A percentile compares a stretch with the other conserved stretches of the same genome.
Evolutionary conservation across 2,888 invertebrate species (phyloP).

Genomic region (Cantharis rustica): DNA sequence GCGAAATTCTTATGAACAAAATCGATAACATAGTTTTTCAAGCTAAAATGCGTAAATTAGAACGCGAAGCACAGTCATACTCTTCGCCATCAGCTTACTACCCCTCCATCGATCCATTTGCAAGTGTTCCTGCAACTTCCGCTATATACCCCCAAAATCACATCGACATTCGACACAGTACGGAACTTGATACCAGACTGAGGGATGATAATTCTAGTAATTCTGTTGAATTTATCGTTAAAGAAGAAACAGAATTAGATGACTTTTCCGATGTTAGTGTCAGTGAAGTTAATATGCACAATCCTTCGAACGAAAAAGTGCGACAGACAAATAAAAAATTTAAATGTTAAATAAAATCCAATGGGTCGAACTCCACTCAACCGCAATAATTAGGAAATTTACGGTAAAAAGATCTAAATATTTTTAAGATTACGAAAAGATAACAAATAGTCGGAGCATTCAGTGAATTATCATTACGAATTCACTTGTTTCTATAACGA

Average conservation of each 20-base stretch:
- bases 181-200: neutral
- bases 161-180: neutral
- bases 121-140: neutral
- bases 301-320: neutral
- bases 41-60: neutral
- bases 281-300: neutral
- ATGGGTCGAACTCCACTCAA: too few relatives aligned
- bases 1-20: neutral
- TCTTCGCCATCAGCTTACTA: neutral
- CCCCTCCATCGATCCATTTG: neutral
- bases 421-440: too few relatives aligned
- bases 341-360: neutral
- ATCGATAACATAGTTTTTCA: neutral
- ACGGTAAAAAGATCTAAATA: too few relatives aligned
- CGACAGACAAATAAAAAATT: neutral
- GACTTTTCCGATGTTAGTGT: neutral
- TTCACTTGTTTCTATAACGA: too few relatives aligned
- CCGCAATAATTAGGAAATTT: too few relatives aligned
- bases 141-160: neutral
- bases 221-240: neutral
- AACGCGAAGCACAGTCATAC: neutral
- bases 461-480: too few relatives aligned
- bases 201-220: neutral
- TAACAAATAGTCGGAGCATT: too few relatives aligned
- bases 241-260: neutral